phyloP scores from a whole-genome alignment of 2,113 vertebrate species.

The Gallinago jamesoni region DNA sequence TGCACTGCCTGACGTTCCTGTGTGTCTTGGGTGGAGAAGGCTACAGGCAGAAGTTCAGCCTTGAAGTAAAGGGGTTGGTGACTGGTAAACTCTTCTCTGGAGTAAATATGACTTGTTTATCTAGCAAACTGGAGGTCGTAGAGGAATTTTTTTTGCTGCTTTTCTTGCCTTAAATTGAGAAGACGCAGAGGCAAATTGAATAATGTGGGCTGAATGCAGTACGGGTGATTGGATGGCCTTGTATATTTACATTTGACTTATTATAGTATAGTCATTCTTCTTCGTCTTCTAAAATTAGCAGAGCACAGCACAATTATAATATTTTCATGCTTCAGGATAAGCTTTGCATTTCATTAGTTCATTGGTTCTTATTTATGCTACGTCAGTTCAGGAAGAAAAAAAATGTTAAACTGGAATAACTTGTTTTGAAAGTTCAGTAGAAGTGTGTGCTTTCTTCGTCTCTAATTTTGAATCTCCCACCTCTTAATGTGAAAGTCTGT shows the following conservation, averaged over 20 bases:
- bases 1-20: background rate
- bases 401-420: constrained; percentile 63
- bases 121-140: background rate
- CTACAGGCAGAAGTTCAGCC: background rate
- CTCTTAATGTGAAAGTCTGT: constrained; percentile 6
- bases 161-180: background rate
- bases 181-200: background rate
- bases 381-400: constrained; percentile 53
- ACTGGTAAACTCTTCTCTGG: background rate
- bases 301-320: constrained; percentile 59
- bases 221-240: background rate
- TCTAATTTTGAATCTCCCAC: constrained; percentile 34
- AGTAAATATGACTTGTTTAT: background rate
- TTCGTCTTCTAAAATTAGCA: constrained; percentile 62
- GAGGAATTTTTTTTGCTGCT: background rate
- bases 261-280: constrained; percentile 39
- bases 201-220: background rate
- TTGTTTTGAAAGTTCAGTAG: constrained; percentile 64
- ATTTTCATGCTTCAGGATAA: constrained; percentile 55
- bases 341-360: constrained; percentile 60
- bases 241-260: constrained; percentile 41
- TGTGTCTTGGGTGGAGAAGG: background rate
- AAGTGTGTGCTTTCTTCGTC: constrained; percentile 47
- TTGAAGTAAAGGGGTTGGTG: background rate
- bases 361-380: constrained; percentile 49